Conservation (phyloP, 2,888 invertebrate genomes). For the Lithosia quadra region DNA sequence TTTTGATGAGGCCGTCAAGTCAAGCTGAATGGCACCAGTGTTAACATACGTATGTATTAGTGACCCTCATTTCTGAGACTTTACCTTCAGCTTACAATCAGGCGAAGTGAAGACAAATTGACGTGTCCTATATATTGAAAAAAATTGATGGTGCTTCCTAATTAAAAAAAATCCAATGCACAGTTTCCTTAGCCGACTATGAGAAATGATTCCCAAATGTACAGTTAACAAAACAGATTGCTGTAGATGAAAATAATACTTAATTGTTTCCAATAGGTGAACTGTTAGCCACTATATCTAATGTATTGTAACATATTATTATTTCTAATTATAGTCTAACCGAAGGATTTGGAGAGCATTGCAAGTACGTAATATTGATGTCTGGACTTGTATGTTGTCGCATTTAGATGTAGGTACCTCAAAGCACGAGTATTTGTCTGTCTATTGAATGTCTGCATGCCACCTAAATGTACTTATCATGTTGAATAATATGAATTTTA, state of each 20-base stretch:
- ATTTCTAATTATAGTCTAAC: conserved; percentile 87
- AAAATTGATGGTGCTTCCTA: neutral
- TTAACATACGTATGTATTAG: too few species aligned
- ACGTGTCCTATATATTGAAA: too few species aligned
- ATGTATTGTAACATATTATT: conserved; percentile 51
- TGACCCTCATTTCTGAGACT: too few species aligned
- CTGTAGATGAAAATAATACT: neutral
- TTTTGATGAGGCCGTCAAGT: too few species aligned
- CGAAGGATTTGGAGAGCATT: conserved; percentile 92
- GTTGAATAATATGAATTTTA: conserved; percentile 10
- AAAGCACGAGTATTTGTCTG: neutral
- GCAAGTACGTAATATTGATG: conserved; percentile 89
- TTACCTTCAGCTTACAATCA: too few species aligned
- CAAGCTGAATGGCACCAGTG: too few species aligned
- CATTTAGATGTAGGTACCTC: conserved; percentile 33
- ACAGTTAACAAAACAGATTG: neutral
- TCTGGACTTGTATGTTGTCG: conserved; percentile 30
- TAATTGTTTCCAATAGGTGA: neutral
- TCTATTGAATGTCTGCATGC: conserved; percentile 34
- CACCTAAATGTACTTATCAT: conserved; percentile 30
- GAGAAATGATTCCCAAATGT: neutral
- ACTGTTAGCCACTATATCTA: neutral
- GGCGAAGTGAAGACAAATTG: too few species aligned
- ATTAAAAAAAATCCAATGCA: neutral
- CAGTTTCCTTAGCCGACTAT: too few species aligned